Conservation (phyloP, 2,113 vertebrate species). For the Terrapene triunguis region DNA sequence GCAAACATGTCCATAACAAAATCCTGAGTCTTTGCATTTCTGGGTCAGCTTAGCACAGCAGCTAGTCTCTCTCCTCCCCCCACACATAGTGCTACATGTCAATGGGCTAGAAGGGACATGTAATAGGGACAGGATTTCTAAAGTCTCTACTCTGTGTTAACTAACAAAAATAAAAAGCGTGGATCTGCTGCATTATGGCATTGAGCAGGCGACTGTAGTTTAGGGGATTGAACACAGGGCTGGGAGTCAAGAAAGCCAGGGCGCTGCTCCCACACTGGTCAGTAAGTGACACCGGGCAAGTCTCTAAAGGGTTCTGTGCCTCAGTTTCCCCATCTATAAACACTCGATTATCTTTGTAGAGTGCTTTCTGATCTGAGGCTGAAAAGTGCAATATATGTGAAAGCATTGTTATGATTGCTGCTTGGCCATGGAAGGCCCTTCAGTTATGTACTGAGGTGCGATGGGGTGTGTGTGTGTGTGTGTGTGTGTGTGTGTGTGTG, state of each 20-base stretch:
- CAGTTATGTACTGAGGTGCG: neutral
- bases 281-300: neutral
- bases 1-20: neutral
- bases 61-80: neutral
- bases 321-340: fast-evolving
- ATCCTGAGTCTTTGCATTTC: neutral
- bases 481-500: too few species aligned
- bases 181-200: neutral
- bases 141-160: neutral
- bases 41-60: neutral
- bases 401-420: neutral
- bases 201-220: neutral
- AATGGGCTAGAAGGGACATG: neutral
- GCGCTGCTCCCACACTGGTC: neutral
- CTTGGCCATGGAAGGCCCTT: neutral
- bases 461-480: too few species aligned
- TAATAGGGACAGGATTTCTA: neutral
- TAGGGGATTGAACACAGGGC: neutral
- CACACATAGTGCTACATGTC: neutral
- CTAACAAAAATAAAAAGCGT: neutral
- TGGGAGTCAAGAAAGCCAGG: neutral
- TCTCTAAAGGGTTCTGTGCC: fast-evolving
- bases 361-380: neutral
- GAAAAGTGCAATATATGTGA: neutral
- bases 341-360: neutral